Conservation (phyloP, 2,888 invertebrate genomes). For the Heliothis peltigera region DNA sequence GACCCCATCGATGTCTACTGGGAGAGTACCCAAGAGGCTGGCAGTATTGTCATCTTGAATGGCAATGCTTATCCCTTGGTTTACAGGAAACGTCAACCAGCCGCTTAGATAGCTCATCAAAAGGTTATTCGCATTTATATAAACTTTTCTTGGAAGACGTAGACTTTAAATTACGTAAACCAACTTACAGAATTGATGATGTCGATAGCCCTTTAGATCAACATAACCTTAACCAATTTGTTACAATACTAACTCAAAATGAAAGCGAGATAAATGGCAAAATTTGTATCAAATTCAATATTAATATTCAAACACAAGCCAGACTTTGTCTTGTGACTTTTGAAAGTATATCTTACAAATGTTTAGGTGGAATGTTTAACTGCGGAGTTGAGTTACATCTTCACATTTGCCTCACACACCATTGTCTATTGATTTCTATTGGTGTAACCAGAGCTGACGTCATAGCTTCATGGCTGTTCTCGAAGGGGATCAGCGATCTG, state of each 20-base stretch:
- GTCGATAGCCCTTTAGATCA: conserved; percentile 25
- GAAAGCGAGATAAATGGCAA: conserved; percentile 18
- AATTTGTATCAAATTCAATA: conserved; percentile 42
- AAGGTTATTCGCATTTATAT: not conserved
- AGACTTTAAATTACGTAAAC: not conserved
- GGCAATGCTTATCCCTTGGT: no score
- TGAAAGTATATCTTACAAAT: conserved; percentile 41
- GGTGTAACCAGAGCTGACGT: no score
- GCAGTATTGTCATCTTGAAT: no score
- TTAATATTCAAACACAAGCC: conserved; percentile 48
- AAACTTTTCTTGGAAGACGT: not conserved
- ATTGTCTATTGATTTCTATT: no score
- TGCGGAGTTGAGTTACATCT: conserved; percentile 24
- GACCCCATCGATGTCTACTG: no score
- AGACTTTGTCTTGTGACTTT: conserved; percentile 48
- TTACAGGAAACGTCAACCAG: no score
- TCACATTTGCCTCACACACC: no score
- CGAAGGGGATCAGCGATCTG: no score
- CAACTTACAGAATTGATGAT: conserved; percentile 22
- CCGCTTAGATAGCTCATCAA: no score
- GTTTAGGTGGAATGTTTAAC: conserved; percentile 33
- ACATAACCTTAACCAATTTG: conserved; percentile 26
- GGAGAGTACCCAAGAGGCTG: no score
- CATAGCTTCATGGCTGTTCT: no score
- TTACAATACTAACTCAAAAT: conserved; percentile 36